Conservation (phyloP, 2,797 vertebrate species). For the Hypotaenidia okinawae region DNA sequence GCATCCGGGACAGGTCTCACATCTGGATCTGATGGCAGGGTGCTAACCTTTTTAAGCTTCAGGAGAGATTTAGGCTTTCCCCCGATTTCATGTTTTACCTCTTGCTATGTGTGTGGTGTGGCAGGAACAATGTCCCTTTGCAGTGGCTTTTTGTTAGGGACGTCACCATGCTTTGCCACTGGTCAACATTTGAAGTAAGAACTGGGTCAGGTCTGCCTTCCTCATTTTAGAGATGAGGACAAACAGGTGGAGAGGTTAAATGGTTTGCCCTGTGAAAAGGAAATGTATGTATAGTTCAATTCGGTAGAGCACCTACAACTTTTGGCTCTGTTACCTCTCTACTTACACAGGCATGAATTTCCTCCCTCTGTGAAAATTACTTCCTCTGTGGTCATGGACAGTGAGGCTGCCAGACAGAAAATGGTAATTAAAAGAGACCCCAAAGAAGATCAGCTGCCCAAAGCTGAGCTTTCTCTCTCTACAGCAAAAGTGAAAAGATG, state of each 20-base stretch:
- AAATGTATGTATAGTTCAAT: background rate
- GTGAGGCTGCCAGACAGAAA: background rate
- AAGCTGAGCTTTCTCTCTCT: background rate
- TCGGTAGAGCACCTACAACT: background rate
- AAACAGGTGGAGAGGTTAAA: slow-evolving; percentile 54
- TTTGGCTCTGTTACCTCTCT: background rate
- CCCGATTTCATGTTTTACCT: background rate
- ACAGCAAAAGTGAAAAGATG: background rate
- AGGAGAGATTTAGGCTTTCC: background rate
- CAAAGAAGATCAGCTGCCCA: background rate
- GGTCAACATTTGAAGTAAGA: background rate
- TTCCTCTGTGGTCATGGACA: background rate
- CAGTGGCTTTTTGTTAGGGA: background rate
- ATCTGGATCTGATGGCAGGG: background rate
- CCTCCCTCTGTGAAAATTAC: background rate
- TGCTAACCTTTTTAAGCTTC: background rate
- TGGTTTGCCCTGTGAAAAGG: slow-evolving; percentile 40
- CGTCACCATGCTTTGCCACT: background rate
- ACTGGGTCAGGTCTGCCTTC: slow-evolving; percentile 58
- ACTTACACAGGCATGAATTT: slow-evolving; percentile 1
- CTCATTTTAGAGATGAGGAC: slow-evolving; percentile 28
- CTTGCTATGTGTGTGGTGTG: background rate
- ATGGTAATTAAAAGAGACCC: background rate
- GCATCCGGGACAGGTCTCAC: background rate
- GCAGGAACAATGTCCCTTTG: background rate